A percentile compares a stretch with the other conserved stretches of the same genome.
phyloP scores from a whole-genome alignment of 2,888 invertebrate genomes.

The Pachycephus smyrnensis region DNA sequence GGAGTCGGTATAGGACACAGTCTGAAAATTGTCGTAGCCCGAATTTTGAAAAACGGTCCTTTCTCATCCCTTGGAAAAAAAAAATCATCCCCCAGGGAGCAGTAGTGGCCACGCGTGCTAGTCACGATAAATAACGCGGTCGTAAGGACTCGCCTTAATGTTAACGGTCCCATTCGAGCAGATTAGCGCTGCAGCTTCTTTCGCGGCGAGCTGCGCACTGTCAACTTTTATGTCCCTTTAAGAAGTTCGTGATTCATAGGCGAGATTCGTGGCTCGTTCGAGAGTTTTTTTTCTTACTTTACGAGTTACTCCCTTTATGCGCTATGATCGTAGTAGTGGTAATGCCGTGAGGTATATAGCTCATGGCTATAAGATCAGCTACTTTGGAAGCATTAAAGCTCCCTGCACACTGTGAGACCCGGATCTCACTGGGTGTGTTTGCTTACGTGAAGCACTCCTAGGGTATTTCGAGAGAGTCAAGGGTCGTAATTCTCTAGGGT shows the following conservation, averaged over 20 bases:
- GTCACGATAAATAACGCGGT: neutral
- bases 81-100: neutral
- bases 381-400: neutral
- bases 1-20: too few species aligned
- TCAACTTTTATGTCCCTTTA: neutral
- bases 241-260: neutral
- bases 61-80: neutral
- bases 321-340: too few species aligned
- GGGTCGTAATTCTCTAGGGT: neutral
- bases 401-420: neutral
- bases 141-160: neutral
- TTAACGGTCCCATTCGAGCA: neutral
- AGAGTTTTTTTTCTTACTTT: neutral
- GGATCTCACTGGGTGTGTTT: neutral
- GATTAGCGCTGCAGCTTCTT: neutral
- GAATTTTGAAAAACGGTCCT: neutral
- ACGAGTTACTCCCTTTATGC: too few species aligned
- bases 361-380: neutral
- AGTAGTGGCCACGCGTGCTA: neutral
- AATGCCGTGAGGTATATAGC: neutral
- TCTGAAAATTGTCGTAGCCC: neutral
- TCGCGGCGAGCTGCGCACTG: neutral
- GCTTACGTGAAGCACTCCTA: neutral
- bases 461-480: neutral
- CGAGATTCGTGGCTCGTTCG: neutral